Percentiles rank a stretch among this genome's conserved stretches.
Conservation (phyloP, 2,888 invertebrate genomes). For the Craniophora ligustri region DNA sequence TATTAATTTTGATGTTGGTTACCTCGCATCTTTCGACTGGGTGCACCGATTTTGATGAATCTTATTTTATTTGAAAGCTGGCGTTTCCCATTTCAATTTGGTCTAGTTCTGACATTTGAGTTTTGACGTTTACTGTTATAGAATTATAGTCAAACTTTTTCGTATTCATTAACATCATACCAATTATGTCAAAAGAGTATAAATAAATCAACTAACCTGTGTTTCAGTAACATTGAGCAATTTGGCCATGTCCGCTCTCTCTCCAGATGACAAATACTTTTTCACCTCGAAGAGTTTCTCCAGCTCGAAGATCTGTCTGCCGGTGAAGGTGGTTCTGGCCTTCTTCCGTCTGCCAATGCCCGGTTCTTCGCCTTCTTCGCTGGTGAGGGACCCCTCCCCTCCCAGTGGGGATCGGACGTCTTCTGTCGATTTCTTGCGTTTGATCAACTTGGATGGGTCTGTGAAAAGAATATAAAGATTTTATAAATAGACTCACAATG, state of each 20-base stretch:
- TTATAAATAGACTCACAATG: no score
- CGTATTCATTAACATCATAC: no score
- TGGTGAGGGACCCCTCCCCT: constrained; percentile 81
- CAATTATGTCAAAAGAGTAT: no score
- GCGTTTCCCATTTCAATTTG: no score
- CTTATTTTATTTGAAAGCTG: no score
- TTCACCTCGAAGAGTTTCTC: constrained; percentile 98
- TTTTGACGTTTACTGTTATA: no score
- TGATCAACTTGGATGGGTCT: constrained; percentile 80
- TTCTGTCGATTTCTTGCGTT: constrained; percentile 84
- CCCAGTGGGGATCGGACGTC: constrained; percentile 81
- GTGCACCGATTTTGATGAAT: no score
- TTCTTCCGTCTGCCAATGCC: constrained; percentile 92
- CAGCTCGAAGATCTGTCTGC: constrained; percentile 98
- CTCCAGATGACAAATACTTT: constrained; percentile 98
- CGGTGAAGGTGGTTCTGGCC: constrained; percentile 98
- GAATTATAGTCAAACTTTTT: no score
- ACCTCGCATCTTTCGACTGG: no score
- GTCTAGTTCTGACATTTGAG: no score
- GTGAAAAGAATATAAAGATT: no score
- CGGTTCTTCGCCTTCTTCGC: constrained; percentile 87
- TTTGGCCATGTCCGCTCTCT: constrained; percentile 98
- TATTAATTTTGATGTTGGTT: no score
- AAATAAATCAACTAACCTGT: constrained; percentile 91
- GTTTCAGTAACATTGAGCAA: constrained; percentile 98